Evolutionary conservation across 30 jellyfish, hydroid and myxozoan genomes (phyloP), one percentile per base, ranked within the genome.

Genomic region (Pelagia noctiluca): DNA sequence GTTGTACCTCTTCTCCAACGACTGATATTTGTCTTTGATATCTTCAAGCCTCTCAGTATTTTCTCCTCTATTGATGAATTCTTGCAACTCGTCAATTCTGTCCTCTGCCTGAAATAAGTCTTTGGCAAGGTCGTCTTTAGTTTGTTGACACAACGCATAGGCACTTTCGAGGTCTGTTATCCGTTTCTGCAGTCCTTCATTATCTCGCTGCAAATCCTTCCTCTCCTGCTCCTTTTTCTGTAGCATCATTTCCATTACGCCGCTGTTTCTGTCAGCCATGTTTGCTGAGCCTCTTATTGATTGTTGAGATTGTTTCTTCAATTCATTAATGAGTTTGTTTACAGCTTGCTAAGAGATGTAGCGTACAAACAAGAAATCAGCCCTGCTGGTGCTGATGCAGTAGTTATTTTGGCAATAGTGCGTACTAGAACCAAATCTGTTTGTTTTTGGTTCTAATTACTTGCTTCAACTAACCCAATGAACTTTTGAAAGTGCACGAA

Each of bases 61-160:
- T 18, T 79, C 78, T 64, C 74, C 74, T 35, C 69, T 53, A 49
- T 86, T 47, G 1, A 74, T 32, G 35, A 67, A 22, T 32, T 86
- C 96, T 63, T 86, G 88, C 75, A 86, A 30, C 77, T 86, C 84
- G 35, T 86, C 88, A 57, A 86, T 76, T 21, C 61, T 64, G 12
- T 71, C 87, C 53, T 86, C 96, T 0, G 96, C 87, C 26, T 75
- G 86, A 52, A 75, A 86, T 1, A 86, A 89, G 61, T 86, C 96
- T 71, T 86, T 76, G 25, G 96, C 84, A 42, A 86, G 75, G 7
- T 86, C 96, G 24, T 66, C 88, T 29, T 86, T 86, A n/a, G 87
- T 52, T 33, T 66, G 72, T 34, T 86, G 89, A 71, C 86, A 38
- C 3, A 86, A 75, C 22, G 32, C 38, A 50, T 76, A 86, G 1